Evolutionary conservation across 2,797 vertebrate species (phyloP).

Genomic region (Cheirogaleus major): DNA sequence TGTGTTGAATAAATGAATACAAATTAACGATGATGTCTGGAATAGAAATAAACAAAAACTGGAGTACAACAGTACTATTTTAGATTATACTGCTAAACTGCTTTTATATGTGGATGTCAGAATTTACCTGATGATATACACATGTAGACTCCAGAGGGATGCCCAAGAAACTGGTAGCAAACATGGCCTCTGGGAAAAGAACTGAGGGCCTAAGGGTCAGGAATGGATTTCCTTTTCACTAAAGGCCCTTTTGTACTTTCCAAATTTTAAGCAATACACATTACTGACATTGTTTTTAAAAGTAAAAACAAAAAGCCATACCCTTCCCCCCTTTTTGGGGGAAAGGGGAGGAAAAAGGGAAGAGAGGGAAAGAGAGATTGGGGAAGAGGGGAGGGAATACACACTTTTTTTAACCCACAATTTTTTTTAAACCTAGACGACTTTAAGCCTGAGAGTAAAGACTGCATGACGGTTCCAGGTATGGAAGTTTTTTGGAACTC

Average conservation of each 20-base stretch:
- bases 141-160: neutral
- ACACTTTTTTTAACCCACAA: no score
- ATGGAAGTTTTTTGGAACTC: neutral
- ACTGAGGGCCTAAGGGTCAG: neutral
- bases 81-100: neutral
- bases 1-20: neutral
- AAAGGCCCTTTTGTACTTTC: neutral
- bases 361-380: no score
- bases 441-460: neutral
- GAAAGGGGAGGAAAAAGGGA: no score
- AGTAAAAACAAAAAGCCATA: neutral
- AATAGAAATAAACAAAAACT: conserved; percentile 14
- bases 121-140: neutral
- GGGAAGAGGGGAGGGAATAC: no score
- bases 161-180: neutral
- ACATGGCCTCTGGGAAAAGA: neutral
- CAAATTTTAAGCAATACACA: neutral
- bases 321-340: no score
- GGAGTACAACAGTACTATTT: neutral
- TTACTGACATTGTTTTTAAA: neutral
- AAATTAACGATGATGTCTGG: neutral
- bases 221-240: neutral
- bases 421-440: neutral
- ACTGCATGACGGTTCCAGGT: neutral
- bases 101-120: neutral